Conservation (phyloP, 2,113 vertebrate species). For the Ancistrus triradiatus region DNA sequence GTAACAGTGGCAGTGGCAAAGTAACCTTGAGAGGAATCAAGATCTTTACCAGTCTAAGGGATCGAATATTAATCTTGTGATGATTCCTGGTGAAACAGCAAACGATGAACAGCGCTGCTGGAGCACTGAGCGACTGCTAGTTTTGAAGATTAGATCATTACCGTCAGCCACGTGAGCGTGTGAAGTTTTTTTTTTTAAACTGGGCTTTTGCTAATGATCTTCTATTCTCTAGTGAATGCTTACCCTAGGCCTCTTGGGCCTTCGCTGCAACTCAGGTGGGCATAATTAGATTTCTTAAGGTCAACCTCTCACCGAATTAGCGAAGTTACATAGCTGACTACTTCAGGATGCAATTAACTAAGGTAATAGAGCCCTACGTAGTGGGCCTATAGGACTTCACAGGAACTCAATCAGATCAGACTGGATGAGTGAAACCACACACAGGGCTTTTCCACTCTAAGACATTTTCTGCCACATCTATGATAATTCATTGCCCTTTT, state of each 20-base stretch:
- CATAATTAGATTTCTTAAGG: conserved; percentile 80
- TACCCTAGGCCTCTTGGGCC: conserved; percentile 63
- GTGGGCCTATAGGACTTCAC: conserved; percentile 51
- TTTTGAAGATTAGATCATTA: conserved; percentile 8
- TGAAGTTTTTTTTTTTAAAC: conserved; percentile 49
- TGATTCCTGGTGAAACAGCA: not conserved
- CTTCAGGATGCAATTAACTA: conserved; percentile 76
- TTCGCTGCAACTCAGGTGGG: conserved; percentile 72
- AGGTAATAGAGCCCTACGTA: conserved; percentile 65
- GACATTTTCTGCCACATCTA: conserved; percentile 31
- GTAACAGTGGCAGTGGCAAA: no score
- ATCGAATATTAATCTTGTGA: not conserved
- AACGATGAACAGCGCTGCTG: not conserved
- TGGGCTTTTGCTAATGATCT: conserved; percentile 73
- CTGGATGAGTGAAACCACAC: conserved; percentile 37
- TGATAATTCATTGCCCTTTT: conserved; percentile 30
- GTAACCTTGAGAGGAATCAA: no score
- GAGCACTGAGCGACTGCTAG: not conserved
- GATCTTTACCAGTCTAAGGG: conserved; percentile 21
- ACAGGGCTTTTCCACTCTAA: conserved; percentile 19
- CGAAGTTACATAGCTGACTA: conserved; percentile 78
- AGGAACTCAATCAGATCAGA: conserved; percentile 45
- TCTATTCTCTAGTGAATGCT: conserved; percentile 68
- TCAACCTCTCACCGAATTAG: conserved; percentile 78
- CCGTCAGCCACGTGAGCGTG: not conserved